Conservation (phyloP, 2,797 vertebrate species). For the Philypnodon macrostomus region DNA sequence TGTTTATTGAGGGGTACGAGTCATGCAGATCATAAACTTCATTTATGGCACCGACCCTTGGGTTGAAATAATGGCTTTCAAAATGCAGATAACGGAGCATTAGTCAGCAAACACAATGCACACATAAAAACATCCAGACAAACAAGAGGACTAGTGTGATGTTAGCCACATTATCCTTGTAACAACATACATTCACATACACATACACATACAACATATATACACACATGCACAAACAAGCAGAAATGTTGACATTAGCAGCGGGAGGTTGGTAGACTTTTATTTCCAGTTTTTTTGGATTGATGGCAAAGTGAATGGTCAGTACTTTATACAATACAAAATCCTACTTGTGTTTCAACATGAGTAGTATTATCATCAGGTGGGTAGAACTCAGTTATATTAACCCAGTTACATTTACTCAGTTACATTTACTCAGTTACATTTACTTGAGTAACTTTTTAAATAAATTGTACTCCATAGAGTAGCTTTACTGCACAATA, state of each 20-base stretch:
- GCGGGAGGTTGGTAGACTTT: no score
- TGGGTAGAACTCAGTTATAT: no score
- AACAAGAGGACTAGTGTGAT: conserved; percentile 48
- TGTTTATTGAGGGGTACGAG: conserved; percentile 1
- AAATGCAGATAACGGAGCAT: conserved; percentile 3
- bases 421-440: no score
- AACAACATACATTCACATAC: conserved; percentile 25
- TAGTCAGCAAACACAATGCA: neutral
- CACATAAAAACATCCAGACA: conserved; percentile 19
- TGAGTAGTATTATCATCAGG: no score
- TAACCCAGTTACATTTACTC: no score
- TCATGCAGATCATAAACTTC: conserved; percentile 37
- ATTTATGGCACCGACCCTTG: conserved; percentile 42
- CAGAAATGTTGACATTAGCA: conserved; percentile 16
- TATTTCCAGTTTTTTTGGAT: no score
- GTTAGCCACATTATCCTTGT: conserved; percentile 38
- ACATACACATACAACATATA: conserved; percentile 5
- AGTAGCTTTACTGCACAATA: no score
- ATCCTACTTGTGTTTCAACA: no score
- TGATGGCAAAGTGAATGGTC: no score
- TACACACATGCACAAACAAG: conserved; percentile 22
- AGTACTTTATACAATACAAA: no score
- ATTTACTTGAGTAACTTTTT: no score
- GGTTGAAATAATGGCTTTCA: conserved; percentile 1
- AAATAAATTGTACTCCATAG: no score